These are phyloP conservation scores for Drosophila mercatorum DNA, from an alignment of 2,888 invertebrate genomes.

Conservation along the genomic window DNA sequence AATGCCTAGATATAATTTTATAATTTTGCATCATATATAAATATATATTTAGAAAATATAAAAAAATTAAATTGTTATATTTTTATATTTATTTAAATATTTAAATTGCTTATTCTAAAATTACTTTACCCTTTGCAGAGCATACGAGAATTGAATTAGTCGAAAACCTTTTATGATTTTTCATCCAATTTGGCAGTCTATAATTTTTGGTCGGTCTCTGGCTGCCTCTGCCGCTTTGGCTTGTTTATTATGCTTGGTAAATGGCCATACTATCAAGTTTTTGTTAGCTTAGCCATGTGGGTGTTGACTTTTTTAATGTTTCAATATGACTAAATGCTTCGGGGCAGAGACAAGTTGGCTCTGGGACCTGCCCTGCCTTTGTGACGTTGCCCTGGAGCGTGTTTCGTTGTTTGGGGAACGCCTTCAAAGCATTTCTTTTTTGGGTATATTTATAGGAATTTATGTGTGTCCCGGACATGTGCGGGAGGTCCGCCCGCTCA, in stretches of 20 bases:
- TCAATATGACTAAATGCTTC: slow-evolving; percentile 79
- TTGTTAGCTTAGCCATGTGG: slow-evolving; percentile 69
- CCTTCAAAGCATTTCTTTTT: slow-evolving; percentile 33
- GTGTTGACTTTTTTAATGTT: slow-evolving; percentile 82
- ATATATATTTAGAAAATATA: not conserved
- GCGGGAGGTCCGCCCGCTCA: slow-evolving; percentile 53
- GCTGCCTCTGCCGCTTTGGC: slow-evolving; percentile 48
- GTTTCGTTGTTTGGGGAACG: slow-evolving; percentile 54
- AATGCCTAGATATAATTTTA: not conserved
- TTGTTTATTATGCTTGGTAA: slow-evolving; percentile 63
- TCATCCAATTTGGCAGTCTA: slow-evolving; percentile 33
- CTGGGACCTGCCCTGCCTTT: slow-evolving; percentile 54
- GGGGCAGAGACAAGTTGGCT: slow-evolving; percentile 51
- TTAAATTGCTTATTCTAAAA: not conserved
- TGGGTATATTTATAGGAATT: slow-evolving; percentile 49
- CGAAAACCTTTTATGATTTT: slow-evolving; percentile 25
- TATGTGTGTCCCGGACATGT: slow-evolving; percentile 43
- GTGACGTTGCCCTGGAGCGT: slow-evolving; percentile 44
- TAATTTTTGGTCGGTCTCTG: slow-evolving; percentile 39
- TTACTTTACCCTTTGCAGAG: slow-evolving; percentile 16
- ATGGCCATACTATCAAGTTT: slow-evolving; percentile 64
- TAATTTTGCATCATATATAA: not conserved
- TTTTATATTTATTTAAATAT: not conserved
- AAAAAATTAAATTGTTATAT: not conserved
- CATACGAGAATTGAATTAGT: slow-evolving; percentile 33